These are phyloP conservation scores for Hiodon tergisus DNA, from an alignment of 2,113 vertebrate species.

Conservation along the genomic window DNA sequence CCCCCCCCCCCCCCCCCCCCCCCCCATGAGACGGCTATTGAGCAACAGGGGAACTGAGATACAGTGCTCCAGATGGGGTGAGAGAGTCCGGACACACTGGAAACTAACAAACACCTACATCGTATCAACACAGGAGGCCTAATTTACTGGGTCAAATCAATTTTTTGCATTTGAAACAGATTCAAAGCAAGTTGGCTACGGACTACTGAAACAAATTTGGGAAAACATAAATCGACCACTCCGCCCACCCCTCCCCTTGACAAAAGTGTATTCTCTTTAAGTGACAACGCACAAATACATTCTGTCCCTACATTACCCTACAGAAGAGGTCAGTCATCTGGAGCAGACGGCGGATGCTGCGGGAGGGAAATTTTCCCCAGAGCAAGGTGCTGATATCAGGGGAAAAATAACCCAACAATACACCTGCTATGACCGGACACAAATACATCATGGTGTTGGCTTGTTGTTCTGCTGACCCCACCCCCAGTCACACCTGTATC, in stretches of 20 bases:
- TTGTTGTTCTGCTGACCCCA: background rate
- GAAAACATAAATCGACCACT: background rate
- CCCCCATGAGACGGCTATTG: too few species aligned
- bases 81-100: too few species aligned
- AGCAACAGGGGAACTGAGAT: too few species aligned
- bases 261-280: background rate
- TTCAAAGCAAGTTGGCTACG: too few species aligned
- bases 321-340: conserved; percentile 1
- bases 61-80: too few species aligned
- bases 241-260: background rate
- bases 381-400: background rate
- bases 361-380: background rate
- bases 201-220: too few species aligned
- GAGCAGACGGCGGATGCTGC: background rate
- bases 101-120: too few species aligned
- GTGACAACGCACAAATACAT: background rate
- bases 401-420: background rate
- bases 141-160: too few species aligned
- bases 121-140: too few species aligned
- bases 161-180: too few species aligned
- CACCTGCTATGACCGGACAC: conserved; percentile 2
- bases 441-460: background rate
- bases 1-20: too few species aligned
- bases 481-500: background rate
- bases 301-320: background rate